Evolutionary conservation across 2,797 vertebrate genomes (phyloP), one percentile per base, ranked within the genome.

Genomic region (Chelon labrosus): DNA sequence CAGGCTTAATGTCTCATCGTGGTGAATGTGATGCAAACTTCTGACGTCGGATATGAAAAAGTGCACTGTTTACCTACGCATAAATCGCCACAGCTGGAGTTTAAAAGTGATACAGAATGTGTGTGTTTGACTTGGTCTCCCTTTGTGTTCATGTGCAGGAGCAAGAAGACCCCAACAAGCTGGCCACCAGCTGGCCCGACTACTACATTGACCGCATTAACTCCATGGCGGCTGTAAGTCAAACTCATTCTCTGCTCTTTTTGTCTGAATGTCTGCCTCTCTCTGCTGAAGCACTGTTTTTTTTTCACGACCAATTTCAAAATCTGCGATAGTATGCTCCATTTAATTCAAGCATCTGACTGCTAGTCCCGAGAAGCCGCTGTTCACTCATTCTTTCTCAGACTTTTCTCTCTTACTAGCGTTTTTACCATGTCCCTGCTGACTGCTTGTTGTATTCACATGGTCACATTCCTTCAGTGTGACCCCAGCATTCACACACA

Each of bases 161-260:
- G 75, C 98, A 99, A 91, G 98, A 99, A 88, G 98, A 99, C 87
- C 97, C 98, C 79, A 99, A 99, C 92, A 99, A 98, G 74, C 93
- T 98, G 90, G 98, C 98, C 22, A 99, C 97, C 89, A 99, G 97
- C 92, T 99, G 98, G 98, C 98, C 98, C 0, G 98, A 99, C 90
- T 99, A 98, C 94, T 99, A 99, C 90, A 98, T 99, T 0, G 98
- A 99, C 86, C 97, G 97, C 57, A 98, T 99, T 91, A 99, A 98
- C 92, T 98, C 97, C 90, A 98, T 99, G 97, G 97, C 97, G 80
- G 96, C 97, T 65, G 98, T 99, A 92, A 97, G 98, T 95, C 70
- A 10, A 38, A 58, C 13, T 53, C 54, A 25, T 10, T 44, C 13
- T 20, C 25, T 53, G 25, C 22, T 35, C 16, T 25, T 14, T 46